phyloP scores from a whole-genome alignment of 2,888 invertebrate genomes.

The Apeira syringaria region DNA sequence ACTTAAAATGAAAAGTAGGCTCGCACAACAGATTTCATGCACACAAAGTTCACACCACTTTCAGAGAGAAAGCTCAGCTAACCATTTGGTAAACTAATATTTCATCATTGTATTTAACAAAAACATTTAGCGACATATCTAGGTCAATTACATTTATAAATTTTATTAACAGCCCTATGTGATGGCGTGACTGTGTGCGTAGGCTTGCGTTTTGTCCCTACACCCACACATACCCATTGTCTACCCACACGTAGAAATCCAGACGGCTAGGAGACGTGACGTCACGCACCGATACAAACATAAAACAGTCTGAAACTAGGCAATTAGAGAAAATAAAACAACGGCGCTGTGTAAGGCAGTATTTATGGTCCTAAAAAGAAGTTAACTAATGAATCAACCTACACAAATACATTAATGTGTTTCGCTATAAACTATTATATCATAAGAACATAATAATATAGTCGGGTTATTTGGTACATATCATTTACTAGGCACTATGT shows the following conservation, averaged over 20 bases:
- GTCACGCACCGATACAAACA: constrained; percentile 50
- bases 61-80: constrained; percentile 13
- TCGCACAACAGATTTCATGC: no score
- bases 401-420: neutral
- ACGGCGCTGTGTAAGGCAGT: constrained; percentile 28
- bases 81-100: constrained; percentile 14
- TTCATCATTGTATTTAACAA: constrained; percentile 19
- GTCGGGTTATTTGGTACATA: no score
- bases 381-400: constrained; percentile 1
- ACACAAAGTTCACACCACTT: neutral
- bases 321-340: constrained; percentile 49
- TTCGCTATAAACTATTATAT: no score
- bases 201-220: constrained; percentile 66
- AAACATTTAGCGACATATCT: constrained; percentile 20
- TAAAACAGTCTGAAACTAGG: constrained; percentile 31
- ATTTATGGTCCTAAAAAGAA: constrained; percentile 9
- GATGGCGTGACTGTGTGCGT: constrained; percentile 56
- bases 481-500: no score
- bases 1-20: neutral
- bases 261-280: constrained; percentile 61
- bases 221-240: constrained; percentile 69
- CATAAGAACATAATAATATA: no score
- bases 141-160: constrained; percentile 27
- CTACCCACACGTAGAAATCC: constrained; percentile 55
- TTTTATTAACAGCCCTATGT: constrained; percentile 32